Evolutionary conservation across 2,113 vertebrate species (phyloP).

Genomic region (Serilophus lunatus): DNA sequence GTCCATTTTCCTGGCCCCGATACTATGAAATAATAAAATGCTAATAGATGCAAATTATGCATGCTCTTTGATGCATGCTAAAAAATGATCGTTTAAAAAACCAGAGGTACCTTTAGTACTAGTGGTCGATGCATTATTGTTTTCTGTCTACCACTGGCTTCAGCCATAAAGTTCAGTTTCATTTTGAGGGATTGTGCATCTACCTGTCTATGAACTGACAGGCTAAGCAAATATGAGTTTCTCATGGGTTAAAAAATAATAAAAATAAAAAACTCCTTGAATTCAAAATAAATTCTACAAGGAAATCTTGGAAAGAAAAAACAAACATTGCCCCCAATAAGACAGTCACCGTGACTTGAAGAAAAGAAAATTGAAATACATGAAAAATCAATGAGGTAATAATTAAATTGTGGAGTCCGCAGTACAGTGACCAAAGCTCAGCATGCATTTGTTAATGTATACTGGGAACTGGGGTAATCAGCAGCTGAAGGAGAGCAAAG

Average conservation of each 20-base stretch:
- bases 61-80: constrained; percentile 75
- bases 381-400: constrained; percentile 83
- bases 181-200: background rate
- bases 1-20: constrained; percentile 69
- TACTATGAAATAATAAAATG: constrained; percentile 79
- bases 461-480: constrained; percentile 63
- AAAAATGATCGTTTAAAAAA: constrained; percentile 69
- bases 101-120: constrained; percentile 51
- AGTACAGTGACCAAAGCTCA: constrained; percentile 54
- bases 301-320: constrained; percentile 70
- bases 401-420: constrained; percentile 76
- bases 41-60: constrained; percentile 84
- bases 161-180: background rate
- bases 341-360: constrained; percentile 65
- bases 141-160: constrained; percentile 40
- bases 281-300: constrained; percentile 68
- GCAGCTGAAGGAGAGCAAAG: constrained; percentile 69
- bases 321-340: constrained; percentile 65
- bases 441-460: constrained; percentile 71
- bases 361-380: constrained; percentile 80
- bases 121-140: constrained; percentile 45
- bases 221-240: constrained; percentile 28
- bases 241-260: constrained; percentile 36
- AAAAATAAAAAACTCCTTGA: constrained; percentile 45
- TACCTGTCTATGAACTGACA: constrained; percentile 6